These are phyloP conservation scores for Percina caprodes DNA, from an alignment of 2,113 vertebrate genomes.

Conservation along the genomic window DNA sequence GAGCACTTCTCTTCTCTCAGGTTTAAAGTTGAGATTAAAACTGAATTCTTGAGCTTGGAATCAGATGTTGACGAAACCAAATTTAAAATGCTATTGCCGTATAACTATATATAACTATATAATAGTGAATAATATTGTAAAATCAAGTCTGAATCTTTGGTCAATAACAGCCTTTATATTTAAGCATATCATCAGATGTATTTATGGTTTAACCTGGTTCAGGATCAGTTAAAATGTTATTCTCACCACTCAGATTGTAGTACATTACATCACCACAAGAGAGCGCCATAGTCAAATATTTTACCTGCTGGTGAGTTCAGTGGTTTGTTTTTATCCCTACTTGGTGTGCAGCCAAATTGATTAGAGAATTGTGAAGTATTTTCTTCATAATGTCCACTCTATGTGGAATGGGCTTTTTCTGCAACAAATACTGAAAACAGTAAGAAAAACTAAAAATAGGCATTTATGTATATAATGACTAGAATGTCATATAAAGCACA, in stretches of 20 bases:
- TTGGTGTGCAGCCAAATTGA: neutral
- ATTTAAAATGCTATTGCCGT: neutral
- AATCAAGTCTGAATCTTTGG: too few species aligned
- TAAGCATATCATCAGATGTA: neutral
- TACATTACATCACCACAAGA: constrained; percentile 6
- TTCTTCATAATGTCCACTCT: neutral
- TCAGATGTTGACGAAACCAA: neutral
- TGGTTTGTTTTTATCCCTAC: neutral
- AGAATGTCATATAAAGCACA: too few species aligned
- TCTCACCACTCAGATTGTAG: neutral
- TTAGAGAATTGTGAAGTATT: neutral
- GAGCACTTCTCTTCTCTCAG: neutral
- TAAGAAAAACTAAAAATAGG: neutral
- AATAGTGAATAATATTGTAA: neutral
- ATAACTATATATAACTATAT: neutral
- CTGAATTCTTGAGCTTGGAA: neutral
- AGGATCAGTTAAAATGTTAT: neutral
- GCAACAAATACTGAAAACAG: neutral
- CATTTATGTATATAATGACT: neutral
- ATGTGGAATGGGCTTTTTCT: neutral
- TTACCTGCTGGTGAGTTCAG: neutral
- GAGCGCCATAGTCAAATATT: constrained; percentile 19
- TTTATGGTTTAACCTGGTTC: neutral
- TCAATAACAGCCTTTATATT: neutral
- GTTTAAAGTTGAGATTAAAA: neutral